These are phyloP conservation scores for Parotia lawesii DNA, from an alignment of 2,113 vertebrate genomes.

Conservation along the genomic window DNA sequence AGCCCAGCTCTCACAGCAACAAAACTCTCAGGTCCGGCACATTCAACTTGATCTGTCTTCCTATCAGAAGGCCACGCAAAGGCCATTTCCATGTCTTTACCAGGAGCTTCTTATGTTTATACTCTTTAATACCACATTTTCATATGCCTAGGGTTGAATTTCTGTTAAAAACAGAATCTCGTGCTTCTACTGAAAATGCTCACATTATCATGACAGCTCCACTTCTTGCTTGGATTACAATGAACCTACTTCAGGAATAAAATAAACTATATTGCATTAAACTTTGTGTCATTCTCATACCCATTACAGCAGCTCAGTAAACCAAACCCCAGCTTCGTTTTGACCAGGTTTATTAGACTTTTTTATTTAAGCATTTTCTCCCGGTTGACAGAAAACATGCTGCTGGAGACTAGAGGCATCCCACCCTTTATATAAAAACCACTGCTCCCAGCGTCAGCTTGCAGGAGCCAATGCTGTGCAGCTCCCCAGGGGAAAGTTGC, in stretches of 20 bases:
- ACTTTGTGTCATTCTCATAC: neutral
- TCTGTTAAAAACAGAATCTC: constrained; percentile 3
- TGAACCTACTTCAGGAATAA: neutral
- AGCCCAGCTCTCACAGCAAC: constrained; percentile 64
- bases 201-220: neutral
- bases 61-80: neutral
- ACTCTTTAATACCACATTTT: constrained; percentile 3
- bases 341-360: constrained; percentile 17
- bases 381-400: neutral
- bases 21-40: neutral
- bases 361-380: constrained; percentile 9
- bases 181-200: neutral
- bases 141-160: neutral
- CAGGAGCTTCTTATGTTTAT: neutral
- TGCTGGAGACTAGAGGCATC: neutral
- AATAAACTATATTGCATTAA: constrained; percentile 2
- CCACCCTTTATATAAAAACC: neutral
- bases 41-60: neutral
- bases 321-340: neutral
- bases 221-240: neutral
- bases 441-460: neutral
- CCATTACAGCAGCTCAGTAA: neutral
- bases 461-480: neutral
- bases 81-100: neutral
- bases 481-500: neutral